Evolutionary conservation across 1,140 invertebrate genomes (phyloP).

Genomic region (Eumaeus atala): DNA sequence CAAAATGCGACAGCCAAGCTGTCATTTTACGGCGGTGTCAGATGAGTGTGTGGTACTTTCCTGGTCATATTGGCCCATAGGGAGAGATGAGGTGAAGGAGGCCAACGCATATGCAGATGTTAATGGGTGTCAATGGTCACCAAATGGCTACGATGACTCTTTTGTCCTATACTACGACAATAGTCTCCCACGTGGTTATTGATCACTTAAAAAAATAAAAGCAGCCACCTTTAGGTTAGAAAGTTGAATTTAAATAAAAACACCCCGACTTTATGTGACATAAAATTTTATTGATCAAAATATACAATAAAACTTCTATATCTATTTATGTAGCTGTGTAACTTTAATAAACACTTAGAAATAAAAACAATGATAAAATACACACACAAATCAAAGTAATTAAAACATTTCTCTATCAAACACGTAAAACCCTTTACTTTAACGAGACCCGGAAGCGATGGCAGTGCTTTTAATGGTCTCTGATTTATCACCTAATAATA

Average conservation of each 20-base stretch:
- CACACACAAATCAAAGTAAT: not conserved
- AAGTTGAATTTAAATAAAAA: not conserved
- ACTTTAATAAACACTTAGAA: slow-evolving; percentile 4
- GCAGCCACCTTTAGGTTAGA: too few species aligned
- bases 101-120: too few species aligned
- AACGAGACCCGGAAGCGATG: slow-evolving; percentile 7
- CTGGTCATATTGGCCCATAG: too few species aligned
- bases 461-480: slow-evolving; percentile 4
- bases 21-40: too few species aligned
- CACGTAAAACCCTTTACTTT: not conserved
- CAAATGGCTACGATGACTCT: too few species aligned
- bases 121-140: too few species aligned
- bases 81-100: too few species aligned
- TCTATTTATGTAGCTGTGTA: slow-evolving; percentile 5
- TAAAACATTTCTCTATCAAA: not conserved
- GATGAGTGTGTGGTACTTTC: too few species aligned
- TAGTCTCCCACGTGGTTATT: too few species aligned
- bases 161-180: too few species aligned
- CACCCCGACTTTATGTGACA: not conserved
- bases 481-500: not conserved
- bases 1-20: too few species aligned
- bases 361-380: slow-evolving; percentile 7
- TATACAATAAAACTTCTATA: slow-evolving; percentile 6
- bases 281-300: slow-evolving; percentile 10
- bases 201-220: too few species aligned